Percentiles rank a stretch among this genome's conserved stretches.
These are phyloP conservation scores for Carcinoscorpius rotundicauda DNA, from an alignment of 1,140 invertebrate species.

Conservation along the genomic window DNA sequence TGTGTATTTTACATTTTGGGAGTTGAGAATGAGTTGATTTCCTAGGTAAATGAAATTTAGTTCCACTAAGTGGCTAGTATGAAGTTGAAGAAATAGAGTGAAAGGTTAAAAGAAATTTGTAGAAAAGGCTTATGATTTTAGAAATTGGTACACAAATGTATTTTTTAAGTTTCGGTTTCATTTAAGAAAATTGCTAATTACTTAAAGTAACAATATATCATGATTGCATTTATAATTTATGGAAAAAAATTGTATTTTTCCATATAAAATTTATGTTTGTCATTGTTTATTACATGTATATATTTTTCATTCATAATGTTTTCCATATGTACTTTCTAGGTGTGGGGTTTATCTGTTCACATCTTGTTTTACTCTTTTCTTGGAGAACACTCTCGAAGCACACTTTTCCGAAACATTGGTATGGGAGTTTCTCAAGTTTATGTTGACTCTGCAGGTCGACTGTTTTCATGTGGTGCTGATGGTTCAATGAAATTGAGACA, in stretches of 20 bases:
- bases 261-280: neutral
- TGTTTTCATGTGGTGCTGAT: slow-evolving; percentile 97
- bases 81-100: too few species aligned
- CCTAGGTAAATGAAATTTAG: too few species aligned
- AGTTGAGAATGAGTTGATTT: too few species aligned
- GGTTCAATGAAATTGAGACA: slow-evolving; percentile 95
- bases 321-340: slow-evolving; percentile 43
- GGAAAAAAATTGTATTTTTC: neutral
- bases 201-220: neutral
- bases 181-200: too few species aligned
- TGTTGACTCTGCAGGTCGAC: slow-evolving; percentile 65
- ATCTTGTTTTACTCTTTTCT: slow-evolving; percentile 73
- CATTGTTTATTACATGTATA: neutral
- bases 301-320: slow-evolving; percentile 3
- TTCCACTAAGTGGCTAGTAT: too few species aligned
- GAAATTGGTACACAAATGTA: too few species aligned
- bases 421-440: slow-evolving; percentile 92
- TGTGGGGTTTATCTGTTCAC: slow-evolving; percentile 80
- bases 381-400: slow-evolving; percentile 73
- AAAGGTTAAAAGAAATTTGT: too few species aligned
- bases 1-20: too few species aligned
- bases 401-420: slow-evolving; percentile 91
- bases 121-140: too few species aligned
- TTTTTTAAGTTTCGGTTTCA: too few species aligned
- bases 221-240: neutral